phyloP scores from a whole-genome alignment of 2,888 invertebrate species.

The Eucera pruinosa region DNA sequence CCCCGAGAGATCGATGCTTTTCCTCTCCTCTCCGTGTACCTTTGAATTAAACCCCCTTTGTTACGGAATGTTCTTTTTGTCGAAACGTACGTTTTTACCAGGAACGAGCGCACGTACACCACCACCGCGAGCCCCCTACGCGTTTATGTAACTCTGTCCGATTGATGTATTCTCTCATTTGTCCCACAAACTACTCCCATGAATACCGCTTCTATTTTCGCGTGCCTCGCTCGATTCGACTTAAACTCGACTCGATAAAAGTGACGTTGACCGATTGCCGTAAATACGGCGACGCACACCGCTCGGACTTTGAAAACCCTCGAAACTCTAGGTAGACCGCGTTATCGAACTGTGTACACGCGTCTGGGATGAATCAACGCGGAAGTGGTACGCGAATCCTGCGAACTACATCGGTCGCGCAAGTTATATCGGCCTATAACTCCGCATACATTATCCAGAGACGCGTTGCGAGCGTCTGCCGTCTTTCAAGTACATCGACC shows the following conservation, averaged over 20 bases:
- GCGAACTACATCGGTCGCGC: neutral
- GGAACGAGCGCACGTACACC: no score
- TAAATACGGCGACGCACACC: no score
- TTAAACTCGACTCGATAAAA: no score
- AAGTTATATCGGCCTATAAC: neutral
- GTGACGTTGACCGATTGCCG: neutral
- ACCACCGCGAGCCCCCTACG: no score
- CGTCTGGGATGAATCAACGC: neutral
- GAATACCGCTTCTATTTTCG: neutral
- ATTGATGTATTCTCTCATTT: neutral
- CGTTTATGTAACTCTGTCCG: neutral
- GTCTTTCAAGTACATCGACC: neutral
- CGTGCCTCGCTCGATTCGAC: neutral
- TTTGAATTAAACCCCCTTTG: no score
- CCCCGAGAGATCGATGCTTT: conserved; percentile 7
- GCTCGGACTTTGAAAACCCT: neutral
- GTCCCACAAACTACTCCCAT: neutral
- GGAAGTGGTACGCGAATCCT: neutral
- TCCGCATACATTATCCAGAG: conserved; percentile 8
- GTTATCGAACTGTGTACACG: neutral
- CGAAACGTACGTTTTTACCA: no score
- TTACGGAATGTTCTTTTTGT: no score
- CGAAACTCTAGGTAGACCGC: neutral
- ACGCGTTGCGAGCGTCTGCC: neutral
- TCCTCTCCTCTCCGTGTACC: neutral